Evolutionary conservation across 2,888 invertebrate genomes (phyloP).

Genomic region (Panorpa germanica): DNA sequence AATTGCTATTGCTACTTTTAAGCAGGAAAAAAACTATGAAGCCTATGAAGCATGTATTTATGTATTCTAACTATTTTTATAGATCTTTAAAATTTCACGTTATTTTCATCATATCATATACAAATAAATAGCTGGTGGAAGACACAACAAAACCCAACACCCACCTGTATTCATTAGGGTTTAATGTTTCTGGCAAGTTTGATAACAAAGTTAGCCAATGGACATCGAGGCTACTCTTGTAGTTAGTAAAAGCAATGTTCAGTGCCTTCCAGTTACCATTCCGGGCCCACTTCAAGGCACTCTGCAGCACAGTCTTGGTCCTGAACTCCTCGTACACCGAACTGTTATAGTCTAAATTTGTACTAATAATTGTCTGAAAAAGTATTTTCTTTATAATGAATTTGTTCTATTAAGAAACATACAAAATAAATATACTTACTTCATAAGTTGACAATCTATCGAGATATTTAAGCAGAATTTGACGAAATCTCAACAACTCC

Average conservation of each 20-base stretch:
- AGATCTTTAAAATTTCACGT: too few relatives aligned
- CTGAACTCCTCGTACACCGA: slow-evolving; percentile 50
- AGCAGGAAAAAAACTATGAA: too few relatives aligned
- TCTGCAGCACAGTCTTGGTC: slow-evolving; percentile 37
- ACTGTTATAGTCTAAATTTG: slow-evolving; percentile 39
- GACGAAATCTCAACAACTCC: slow-evolving; percentile 42
- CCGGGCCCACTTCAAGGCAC: slow-evolving; percentile 47
- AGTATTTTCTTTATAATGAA: too few relatives aligned
- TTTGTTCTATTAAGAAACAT: too few relatives aligned
- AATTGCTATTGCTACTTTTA: too few relatives aligned
- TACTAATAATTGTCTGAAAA: slow-evolving; percentile 38
- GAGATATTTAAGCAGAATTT: slow-evolving; percentile 45
- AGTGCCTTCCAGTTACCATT: slow-evolving; percentile 45
- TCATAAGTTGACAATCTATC: slow-evolving; percentile 53
- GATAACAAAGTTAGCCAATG: slow-evolving; percentile 43
- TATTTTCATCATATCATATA: too few relatives aligned
- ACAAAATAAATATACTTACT: too few relatives aligned
- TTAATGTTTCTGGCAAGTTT: slow-evolving; percentile 51
- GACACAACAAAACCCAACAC: too few relatives aligned
- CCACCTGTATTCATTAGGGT: slow-evolving; percentile 42
- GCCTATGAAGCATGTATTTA: too few relatives aligned
- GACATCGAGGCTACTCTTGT: slow-evolving; percentile 35
- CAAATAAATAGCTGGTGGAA: too few relatives aligned
- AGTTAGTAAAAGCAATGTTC: slow-evolving; percentile 46
- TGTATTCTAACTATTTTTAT: too few relatives aligned